Percentiles rank a stretch among this genome's conserved stretches.
Evolutionary conservation across 2,888 invertebrate genomes (phyloP).

Genomic region (Eupeodes luniger): DNA sequence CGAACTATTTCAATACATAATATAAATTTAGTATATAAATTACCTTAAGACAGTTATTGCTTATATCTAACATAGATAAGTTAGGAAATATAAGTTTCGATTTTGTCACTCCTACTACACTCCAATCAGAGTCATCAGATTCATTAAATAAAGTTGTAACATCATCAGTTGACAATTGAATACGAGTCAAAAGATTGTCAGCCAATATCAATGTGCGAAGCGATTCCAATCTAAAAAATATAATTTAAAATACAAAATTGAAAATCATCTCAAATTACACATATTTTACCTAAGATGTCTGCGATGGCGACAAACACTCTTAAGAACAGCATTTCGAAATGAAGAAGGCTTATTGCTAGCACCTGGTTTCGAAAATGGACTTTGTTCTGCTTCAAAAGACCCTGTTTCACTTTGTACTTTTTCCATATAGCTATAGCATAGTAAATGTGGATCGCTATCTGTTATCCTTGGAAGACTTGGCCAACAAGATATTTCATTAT

Average conservation of each 20-base stretch:
- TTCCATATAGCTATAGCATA: conserved; percentile 88
- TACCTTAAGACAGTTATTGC: conserved; percentile 90
- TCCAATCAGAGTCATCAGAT: conserved; percentile 88
- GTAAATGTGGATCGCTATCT: conserved; percentile 87
- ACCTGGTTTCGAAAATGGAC: conserved; percentile 78
- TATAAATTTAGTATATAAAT: background rate
- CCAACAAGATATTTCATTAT: conserved; percentile 96
- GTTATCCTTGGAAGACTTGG: conserved; percentile 92
- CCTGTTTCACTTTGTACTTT: conserved; percentile 71
- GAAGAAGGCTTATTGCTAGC: conserved; percentile 83
- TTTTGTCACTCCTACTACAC: conserved; percentile 85
- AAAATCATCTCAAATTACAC: background rate
- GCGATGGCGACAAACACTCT: conserved; percentile 93
- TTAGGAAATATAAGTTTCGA: conserved; percentile 94
- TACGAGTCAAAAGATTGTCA: conserved; percentile 92
- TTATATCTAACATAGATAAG: conserved; percentile 97
- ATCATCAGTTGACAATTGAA: conserved; percentile 92
- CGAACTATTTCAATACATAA: too few relatives aligned
- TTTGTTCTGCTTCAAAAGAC: conserved; percentile 77
- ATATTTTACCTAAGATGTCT: conserved; percentile 90
- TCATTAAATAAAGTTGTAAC: conserved; percentile 87
- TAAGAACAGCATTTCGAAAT: conserved; percentile 90
- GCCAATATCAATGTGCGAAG: conserved; percentile 87
- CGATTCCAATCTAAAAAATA: conserved; percentile 80
- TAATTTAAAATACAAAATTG: background rate